phyloP scores from a whole-genome alignment of 2,113 vertebrate genomes.

The Chloroceryle aenea region DNA sequence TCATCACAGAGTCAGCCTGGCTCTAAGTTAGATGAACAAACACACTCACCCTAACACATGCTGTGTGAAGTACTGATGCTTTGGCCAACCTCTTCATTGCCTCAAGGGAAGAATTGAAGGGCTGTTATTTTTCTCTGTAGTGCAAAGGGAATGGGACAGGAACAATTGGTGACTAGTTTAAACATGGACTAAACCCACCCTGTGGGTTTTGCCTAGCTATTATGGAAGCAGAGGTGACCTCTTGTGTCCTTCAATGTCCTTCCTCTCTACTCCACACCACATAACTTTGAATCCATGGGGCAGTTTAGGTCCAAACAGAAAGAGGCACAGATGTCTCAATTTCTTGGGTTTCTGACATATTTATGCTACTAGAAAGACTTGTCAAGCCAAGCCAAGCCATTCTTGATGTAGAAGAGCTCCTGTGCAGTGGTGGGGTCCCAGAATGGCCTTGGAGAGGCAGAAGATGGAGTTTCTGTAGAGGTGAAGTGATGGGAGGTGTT shows the following conservation, averaged over 20 bases:
- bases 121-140: not conserved
- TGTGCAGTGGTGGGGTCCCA: not conserved
- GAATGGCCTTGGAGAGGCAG: not conserved
- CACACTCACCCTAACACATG: not conserved
- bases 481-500: not conserved
- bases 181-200: not conserved
- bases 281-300: not conserved
- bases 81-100: not conserved
- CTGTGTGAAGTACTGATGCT: not conserved
- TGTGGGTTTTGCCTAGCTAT: not conserved
- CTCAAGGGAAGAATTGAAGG: not conserved
- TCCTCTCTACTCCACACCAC: not conserved
- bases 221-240: not conserved
- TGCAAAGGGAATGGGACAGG: not conserved
- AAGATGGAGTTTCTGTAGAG: not conserved
- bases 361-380: not conserved
- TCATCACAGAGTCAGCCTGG: not conserved
- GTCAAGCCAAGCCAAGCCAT: not conserved
- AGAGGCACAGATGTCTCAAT: not conserved
- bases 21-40: slow-evolving; percentile 5
- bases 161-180: not conserved
- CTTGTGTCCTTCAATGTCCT: not conserved
- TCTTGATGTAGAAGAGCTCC: not conserved
- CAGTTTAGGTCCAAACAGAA: not conserved
- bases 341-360: not conserved